phyloP scores from a whole-genome alignment of 2,888 invertebrate genomes.

The Nomada flava region DNA sequence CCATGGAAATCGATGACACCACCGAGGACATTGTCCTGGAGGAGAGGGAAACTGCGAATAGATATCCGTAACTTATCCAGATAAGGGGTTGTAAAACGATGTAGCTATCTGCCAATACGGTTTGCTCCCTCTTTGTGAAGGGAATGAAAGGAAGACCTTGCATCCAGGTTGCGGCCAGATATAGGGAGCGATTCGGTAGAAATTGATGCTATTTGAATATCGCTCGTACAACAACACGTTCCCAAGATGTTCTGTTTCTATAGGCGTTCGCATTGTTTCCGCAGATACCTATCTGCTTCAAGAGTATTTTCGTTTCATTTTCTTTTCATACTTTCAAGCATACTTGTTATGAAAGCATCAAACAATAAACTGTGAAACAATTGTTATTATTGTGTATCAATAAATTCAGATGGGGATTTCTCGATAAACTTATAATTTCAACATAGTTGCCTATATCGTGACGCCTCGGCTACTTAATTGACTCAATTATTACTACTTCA shows the following conservation, averaged over 20 bases:
- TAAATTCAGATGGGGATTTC: too few species aligned
- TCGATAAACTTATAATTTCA: too few species aligned
- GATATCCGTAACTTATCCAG: slow-evolving; percentile 80
- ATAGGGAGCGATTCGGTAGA: slow-evolving; percentile 79
- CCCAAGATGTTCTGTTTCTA: slow-evolving; percentile 71
- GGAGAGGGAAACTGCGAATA: slow-evolving; percentile 66
- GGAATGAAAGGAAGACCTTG: slow-evolving; percentile 50
- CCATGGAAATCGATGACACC: slow-evolving; percentile 80
- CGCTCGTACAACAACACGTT: slow-evolving; percentile 71
- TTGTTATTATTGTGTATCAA: too few species aligned
- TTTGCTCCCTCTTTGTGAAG: slow-evolving; percentile 61
- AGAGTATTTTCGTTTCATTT: slow-evolving; percentile 13
- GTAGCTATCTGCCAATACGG: slow-evolving; percentile 82
- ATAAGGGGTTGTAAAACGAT: slow-evolving; percentile 83
- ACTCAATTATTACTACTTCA: too few species aligned
- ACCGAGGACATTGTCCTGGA: slow-evolving; percentile 66
- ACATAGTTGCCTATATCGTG: too few species aligned
- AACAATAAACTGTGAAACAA: neutral
- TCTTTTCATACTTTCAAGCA: slow-evolving; percentile 22
- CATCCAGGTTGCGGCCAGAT: slow-evolving; percentile 73
- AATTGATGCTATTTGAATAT: slow-evolving; percentile 83
- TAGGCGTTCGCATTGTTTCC: slow-evolving; percentile 68
- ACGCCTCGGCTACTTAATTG: too few species aligned
- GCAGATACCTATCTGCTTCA: slow-evolving; percentile 72
- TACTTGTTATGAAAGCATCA: neutral